phyloP scores from a whole-genome alignment of 1,140 invertebrate species.

The Nymphalis io region DNA sequence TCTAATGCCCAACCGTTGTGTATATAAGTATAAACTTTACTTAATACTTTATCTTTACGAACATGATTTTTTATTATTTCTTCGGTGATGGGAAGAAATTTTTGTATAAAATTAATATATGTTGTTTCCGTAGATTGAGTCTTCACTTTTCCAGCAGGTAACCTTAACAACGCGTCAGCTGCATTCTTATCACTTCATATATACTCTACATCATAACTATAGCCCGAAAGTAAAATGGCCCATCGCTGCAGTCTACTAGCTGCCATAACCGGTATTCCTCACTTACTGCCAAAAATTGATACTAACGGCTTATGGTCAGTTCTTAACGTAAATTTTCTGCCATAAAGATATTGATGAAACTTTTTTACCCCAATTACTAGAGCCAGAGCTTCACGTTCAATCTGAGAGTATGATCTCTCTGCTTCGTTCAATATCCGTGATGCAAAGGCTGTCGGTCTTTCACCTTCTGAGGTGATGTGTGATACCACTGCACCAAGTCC shows the following conservation, averaged over 20 bases:
- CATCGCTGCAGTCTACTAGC: neutral
- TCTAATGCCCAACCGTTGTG: too few species aligned
- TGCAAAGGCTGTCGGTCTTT: neutral
- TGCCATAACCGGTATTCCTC: neutral
- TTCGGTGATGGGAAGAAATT: neutral
- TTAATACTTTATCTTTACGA: too few species aligned
- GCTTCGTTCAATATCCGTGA: neutral
- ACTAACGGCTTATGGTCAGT: conserved; percentile 1
- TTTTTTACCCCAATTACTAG: neutral
- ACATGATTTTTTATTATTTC: too few species aligned
- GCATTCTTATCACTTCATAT: neutral
- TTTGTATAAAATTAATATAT: too few species aligned
- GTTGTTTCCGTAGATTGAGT: too few species aligned
- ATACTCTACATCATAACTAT: neutral
- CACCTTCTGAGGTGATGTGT: too few species aligned
- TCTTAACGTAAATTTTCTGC: neutral
- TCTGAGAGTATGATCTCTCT: conserved; percentile 7
- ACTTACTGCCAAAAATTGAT: neutral
- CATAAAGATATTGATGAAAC: neutral
- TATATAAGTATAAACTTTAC: too few species aligned
- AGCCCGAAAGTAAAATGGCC: neutral
- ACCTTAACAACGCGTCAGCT: neutral
- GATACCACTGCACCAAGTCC: too few species aligned
- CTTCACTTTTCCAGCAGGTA: too few species aligned
- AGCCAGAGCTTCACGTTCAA: neutral